Evolutionary conservation across 2,113 vertebrate genomes (phyloP), one percentile per base, ranked within the genome.

Genomic region (Nicator chloris): DNA sequence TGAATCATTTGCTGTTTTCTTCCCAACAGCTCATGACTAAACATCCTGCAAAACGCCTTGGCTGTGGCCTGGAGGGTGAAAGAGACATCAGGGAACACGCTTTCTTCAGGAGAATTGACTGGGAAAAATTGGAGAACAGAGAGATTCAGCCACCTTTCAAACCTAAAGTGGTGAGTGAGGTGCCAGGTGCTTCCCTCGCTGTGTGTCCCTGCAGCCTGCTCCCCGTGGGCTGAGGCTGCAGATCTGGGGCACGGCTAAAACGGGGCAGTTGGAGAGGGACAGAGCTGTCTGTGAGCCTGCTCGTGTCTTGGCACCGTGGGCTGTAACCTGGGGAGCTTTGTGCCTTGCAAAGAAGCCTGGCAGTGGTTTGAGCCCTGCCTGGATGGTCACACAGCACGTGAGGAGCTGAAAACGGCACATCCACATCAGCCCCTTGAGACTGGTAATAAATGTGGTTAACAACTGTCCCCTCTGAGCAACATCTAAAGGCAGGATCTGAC

Each of bases 91-190:
- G 98, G 78, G 99, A 99, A 56, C 99, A 99, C 13, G 98, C 99
- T 70, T 99, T 99, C 98, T 99, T 99, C 98, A 98, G 99, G 95
- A 99, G 99, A 81, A 99, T 99, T 49, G 99, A 99, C 98, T 99
- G 99, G 99, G 99, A 99, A 1, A 99, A 99, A 44, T 98, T 99
- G 96, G 98, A 98, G 85, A 99, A 98, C 98, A 97, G 98, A 72
- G 99, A 99, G 97, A 99, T 99, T 93, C 99, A 99, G 95, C 99
- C 99, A 3, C 99, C 99, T 1, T 99, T 99, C 97, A 99, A 99
- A 94, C 99, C 99, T 45, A 99, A 99, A 99, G 98, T 99, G 98
- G 99, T 99, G 97, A 99, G 99, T 98, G n/a, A 63, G 13, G 3
- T 21, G 81, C 49, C 59, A 40, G 40, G 22, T 16, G 8, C 75